Base-by-base conservation (phyloP, 1,140 invertebrate genomes). In the roundworm (Caenorhabditis elegans) region DNA sequence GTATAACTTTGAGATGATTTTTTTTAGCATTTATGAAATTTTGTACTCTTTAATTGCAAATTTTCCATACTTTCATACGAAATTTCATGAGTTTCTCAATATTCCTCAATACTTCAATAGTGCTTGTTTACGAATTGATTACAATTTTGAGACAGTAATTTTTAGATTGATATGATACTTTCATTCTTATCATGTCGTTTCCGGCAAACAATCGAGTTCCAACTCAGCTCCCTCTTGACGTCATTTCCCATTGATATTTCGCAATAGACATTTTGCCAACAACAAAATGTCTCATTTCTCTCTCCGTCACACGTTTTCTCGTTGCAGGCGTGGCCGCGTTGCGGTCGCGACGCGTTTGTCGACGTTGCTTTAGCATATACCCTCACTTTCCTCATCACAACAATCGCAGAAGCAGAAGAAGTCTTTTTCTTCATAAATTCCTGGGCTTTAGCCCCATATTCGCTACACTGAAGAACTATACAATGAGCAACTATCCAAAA, bases 401-500 rank as follows among this genome's bases (percentile, higher is more conserved):
- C n/a, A 60, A 31, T 15, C 22, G 17, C 19, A 10, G 11, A 11
- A 3, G 26, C 6, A 70, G n/a, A 43, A 39, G 19, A 39, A 31
- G 15, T 70, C 39, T 36, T 70, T 26, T 39, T 70, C 60, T 34
- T 31, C 28, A n/a, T 70, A 22, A 34, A 34, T 43, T 60, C 55
- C 13, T 34, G 34, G 60, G 60, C 60, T 31, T 17, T 39, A 70
- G 60, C 60, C 60, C 55, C 55, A 4, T 53, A 43, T 26, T 26
- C 11, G 3, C 10, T 17, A 39, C 2, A 53, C 49, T 48, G n/a
- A n/a, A n/a, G n/a, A n/a, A 48, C 15, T 31, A 10, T 55, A 26
- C 22, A 43, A 47, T 51, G 53, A 70, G 49, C 47, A 76, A 49
- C 53, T 70, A 70, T 47, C 76, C 81, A 28, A 82, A 70, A 24